phyloP scores from a whole-genome alignment of 2,113 vertebrate genomes.

The Motacilla tschutschensis region DNA sequence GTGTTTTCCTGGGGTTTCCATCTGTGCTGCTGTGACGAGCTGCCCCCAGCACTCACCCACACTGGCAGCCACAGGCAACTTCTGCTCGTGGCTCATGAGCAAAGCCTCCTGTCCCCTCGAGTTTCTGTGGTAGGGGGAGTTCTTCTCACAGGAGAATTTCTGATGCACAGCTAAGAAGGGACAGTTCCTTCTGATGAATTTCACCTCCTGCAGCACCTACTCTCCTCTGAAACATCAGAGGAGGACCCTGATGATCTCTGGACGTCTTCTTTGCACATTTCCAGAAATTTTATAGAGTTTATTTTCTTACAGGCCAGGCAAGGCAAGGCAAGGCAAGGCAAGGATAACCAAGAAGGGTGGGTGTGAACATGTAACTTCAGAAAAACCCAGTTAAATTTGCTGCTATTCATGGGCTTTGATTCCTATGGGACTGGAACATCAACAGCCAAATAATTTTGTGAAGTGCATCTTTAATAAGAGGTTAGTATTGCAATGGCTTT shows the following conservation, averaged over 20 bases:
- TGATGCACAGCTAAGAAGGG: background rate
- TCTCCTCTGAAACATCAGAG: background rate
- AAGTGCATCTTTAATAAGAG: background rate
- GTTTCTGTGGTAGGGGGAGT: background rate
- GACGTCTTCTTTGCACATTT: background rate
- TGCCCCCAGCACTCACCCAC: background rate
- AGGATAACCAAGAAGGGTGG: background rate
- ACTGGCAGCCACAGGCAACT: background rate
- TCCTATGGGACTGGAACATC: background rate
- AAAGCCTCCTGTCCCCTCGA: background rate
- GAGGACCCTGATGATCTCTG: background rate
- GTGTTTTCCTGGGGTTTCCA: background rate
- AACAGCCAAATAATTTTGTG: background rate
- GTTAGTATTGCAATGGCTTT: background rate
- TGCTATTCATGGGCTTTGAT: background rate
- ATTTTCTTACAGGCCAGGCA: background rate
- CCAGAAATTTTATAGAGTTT: background rate
- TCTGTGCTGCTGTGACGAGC: fast-evolving
- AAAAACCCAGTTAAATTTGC: background rate
- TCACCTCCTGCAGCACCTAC: background rate
- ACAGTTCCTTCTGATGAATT: background rate
- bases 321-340: background rate
- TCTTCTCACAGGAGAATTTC: background rate
- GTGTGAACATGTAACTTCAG: background rate
- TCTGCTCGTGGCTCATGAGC: background rate